A percentile compares a stretch with the other conserved stretches of the same genome.
Evolutionary conservation across 2,797 vertebrate species (phyloP).

Genomic region (Sciurus vulgaris): DNA sequence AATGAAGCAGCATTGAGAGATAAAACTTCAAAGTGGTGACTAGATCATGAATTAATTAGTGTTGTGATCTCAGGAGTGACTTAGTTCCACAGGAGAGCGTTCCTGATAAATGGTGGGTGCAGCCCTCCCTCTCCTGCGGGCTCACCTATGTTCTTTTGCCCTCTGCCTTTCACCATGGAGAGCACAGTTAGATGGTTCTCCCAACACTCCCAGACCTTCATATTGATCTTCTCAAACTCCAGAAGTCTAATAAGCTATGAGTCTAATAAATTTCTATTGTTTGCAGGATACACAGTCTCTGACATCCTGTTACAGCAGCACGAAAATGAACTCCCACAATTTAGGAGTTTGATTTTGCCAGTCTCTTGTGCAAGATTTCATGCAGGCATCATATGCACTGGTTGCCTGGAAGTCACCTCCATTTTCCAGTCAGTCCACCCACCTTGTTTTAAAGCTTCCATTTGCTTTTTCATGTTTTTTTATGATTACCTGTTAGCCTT

Average conservation of each 20-base stretch:
- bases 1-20: too few species aligned
- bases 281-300: not conserved
- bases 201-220: rapidly evolving
- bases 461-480: not conserved
- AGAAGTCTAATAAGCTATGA: not conserved
- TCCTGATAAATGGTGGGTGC: too few species aligned
- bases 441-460: not conserved
- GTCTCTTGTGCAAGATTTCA: not conserved
- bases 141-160: not conserved
- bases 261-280: not conserved
- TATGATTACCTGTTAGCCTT: not conserved
- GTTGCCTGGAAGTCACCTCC: not conserved
- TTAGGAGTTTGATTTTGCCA: not conserved
- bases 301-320: not conserved
- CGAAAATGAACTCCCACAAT: not conserved
- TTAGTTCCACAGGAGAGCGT: not conserved
- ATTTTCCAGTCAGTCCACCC: not conserved
- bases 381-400: not conserved
- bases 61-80: not conserved
- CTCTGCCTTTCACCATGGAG: too few species aligned
- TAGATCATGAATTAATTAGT: not conserved
- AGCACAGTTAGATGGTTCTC: not conserved
- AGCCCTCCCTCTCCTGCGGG: too few species aligned
- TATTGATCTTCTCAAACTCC: not conserved
- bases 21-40: not conserved